A percentile compares a stretch with the other conserved stretches of the same genome.
These are phyloP conservation scores for Lymantria monacha DNA, from an alignment of 2,888 invertebrate genomes.

Conservation along the genomic window DNA sequence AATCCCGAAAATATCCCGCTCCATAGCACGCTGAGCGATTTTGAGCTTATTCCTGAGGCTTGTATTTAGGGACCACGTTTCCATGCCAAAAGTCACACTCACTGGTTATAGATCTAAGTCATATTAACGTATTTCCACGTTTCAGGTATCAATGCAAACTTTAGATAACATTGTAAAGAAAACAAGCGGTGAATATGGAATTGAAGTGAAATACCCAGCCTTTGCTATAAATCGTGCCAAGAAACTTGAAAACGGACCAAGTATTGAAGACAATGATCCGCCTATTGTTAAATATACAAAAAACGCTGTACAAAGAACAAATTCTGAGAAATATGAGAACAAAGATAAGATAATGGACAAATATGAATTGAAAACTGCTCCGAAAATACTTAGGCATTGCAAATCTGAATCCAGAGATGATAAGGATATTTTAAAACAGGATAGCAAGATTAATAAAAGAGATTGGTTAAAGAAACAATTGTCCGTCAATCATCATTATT, in stretches of 20 bases:
- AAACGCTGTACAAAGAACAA: slow-evolving; percentile 52
- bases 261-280: slow-evolving; percentile 45
- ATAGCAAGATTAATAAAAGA: slow-evolving; percentile 62
- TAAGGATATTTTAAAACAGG: slow-evolving; percentile 64
- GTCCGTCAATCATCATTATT: slow-evolving; percentile 85
- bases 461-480: slow-evolving; percentile 76
- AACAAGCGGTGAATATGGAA: slow-evolving; percentile 46
- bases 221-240: slow-evolving; percentile 40
- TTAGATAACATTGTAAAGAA: slow-evolving; percentile 79
- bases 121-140: slow-evolving; percentile 23
- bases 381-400: slow-evolving; percentile 45
- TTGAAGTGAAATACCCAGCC: slow-evolving; percentile 50
- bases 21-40: too few relatives aligned
- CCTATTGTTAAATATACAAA: slow-evolving; percentile 51
- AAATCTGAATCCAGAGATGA: slow-evolving; percentile 57
- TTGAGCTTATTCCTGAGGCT: too few relatives aligned
- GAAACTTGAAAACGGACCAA: slow-evolving; percentile 22
- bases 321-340: slow-evolving; percentile 56
- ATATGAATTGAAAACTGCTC: slow-evolving; percentile 51
- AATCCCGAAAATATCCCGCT: too few relatives aligned
- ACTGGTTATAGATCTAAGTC: too few relatives aligned
- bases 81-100: too few relatives aligned
- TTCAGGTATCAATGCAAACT: slow-evolving; percentile 85
- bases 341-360: slow-evolving; percentile 44
- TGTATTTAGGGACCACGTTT: too few relatives aligned